Base-by-base conservation (phyloP, 2,113 vertebrate genomes). In the Alosa alosa region DNA sequence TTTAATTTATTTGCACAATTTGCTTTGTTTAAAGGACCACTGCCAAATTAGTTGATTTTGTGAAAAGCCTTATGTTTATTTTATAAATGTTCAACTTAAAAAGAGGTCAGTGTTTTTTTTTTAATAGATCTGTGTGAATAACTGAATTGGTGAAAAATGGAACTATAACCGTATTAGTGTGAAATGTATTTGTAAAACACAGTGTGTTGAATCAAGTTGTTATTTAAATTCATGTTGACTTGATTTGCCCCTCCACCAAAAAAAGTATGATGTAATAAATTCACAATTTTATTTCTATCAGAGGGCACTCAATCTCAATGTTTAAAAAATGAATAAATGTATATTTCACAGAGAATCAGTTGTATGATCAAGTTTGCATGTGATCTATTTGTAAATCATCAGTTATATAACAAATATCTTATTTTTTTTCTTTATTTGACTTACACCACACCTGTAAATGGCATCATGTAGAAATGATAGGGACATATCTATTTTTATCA, bases 41-140 rank as follows among this genome's bases (percentile, higher is more conserved):
- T 92, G 91, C 90, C 92, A 94, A 89, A 87, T 83, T 31, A 88
- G 60, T 75, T 68, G 39, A 22, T 45, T 83, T 83, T 82, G 49
- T 84, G 64, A 82, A 44, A 85, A 78, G 55, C 86, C 85, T 89
- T 88, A 86, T 57, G 47, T 86, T 64, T n/a, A 81, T 84, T 84
- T 82, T 84, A 85, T 86, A 25, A 75, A 36, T 87, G 64, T 86
- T 60, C 49, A 81, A 52, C 47, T 83, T 31, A 75, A n/a, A 81
- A 64, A 89, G 15, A 52, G 5, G 44, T 4, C n/a, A 82, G 68
- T 44, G 47, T 15, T 52, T 50, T 36, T 50, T 36, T 25, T 68
- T 22, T 64, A 18, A 60, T 60, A 20, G 64, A 36, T 15, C 31
- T 72, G 31, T 68, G 1, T 72, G 31, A 25, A 36, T 72, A 31